Evolutionary conservation across 1,140 invertebrate species (phyloP).

Genomic region (Campoletis sonorensis): DNA sequence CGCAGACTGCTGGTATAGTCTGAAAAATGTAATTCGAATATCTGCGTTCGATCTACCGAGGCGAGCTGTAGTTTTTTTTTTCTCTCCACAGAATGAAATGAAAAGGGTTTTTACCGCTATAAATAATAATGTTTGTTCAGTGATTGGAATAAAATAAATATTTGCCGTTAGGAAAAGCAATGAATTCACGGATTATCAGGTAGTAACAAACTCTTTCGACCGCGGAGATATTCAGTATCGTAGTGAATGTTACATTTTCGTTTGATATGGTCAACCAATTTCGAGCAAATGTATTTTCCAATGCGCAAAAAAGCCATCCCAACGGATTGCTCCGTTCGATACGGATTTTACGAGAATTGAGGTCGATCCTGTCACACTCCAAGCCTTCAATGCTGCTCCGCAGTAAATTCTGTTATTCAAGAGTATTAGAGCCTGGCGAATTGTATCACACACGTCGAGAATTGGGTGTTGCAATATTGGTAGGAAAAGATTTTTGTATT

Average conservation of each 20-base stretch:
- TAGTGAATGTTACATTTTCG: background rate
- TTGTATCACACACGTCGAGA: constrained; percentile 1
- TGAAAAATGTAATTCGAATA: no score
- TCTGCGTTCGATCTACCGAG: no score
- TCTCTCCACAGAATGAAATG: no score
- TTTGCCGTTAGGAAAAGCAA: background rate
- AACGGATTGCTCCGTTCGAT: constrained; percentile 17
- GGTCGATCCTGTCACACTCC: background rate
- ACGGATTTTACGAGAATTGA: constrained; percentile 25
- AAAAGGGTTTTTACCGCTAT: no score
- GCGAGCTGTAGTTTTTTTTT: no score
- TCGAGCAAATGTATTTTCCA: constrained; percentile 12
- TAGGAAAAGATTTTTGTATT: constrained; percentile 8
- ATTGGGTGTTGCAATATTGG: background rate
- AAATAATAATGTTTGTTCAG: background rate
- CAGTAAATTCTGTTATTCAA: constrained; percentile 21
- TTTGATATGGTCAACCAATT: background rate
- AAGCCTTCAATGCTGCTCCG: background rate
- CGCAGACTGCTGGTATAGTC: no score
- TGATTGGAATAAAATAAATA: background rate
- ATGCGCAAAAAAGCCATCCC: constrained; percentile 12
- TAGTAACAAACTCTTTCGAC: background rate
- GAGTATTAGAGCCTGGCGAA: constrained; percentile 11
- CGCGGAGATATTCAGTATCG: background rate
- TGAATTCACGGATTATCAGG: background rate